Evolutionary conservation across 30 jellyfish, hydroid and myxozoan genomes (phyloP).

Genomic region (Cassiopea xamachana): DNA sequence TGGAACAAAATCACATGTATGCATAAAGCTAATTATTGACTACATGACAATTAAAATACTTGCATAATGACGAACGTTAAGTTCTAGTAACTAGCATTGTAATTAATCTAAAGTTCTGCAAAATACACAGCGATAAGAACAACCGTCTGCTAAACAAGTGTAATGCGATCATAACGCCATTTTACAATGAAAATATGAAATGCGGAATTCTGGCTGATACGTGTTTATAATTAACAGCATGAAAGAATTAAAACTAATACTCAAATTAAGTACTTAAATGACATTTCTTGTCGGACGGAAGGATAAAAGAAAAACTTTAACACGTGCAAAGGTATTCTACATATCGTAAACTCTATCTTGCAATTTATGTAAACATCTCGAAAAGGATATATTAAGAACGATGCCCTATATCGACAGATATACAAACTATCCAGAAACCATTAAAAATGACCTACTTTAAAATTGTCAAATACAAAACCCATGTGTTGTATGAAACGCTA

Average conservation of each 20-base stretch:
- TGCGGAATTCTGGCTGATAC: neutral
- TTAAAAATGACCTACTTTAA: no score
- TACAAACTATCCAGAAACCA: no score
- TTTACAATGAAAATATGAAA: neutral
- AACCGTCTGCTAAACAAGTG: neutral
- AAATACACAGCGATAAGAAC: neutral
- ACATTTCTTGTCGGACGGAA: no score
- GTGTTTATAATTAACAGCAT: neutral
- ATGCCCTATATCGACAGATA: no score
- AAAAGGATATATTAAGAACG: no score
- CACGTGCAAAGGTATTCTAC: no score
- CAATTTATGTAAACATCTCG: no score
- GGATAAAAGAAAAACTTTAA: no score
- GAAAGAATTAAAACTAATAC: neutral
- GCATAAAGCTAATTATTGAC: neutral
- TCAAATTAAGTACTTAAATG: neutral
- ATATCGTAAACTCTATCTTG: no score
- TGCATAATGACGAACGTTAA: neutral
- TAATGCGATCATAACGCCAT: neutral
- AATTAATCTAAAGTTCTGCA: neutral
- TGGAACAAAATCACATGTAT: constrained; percentile 11
- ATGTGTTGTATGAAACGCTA: no score
- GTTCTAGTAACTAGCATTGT: neutral
- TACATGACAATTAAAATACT: neutral
- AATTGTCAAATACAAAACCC: no score